Conservation (phyloP, 2,113 vertebrate genomes). For the Pseudorasbora parva region DNA sequence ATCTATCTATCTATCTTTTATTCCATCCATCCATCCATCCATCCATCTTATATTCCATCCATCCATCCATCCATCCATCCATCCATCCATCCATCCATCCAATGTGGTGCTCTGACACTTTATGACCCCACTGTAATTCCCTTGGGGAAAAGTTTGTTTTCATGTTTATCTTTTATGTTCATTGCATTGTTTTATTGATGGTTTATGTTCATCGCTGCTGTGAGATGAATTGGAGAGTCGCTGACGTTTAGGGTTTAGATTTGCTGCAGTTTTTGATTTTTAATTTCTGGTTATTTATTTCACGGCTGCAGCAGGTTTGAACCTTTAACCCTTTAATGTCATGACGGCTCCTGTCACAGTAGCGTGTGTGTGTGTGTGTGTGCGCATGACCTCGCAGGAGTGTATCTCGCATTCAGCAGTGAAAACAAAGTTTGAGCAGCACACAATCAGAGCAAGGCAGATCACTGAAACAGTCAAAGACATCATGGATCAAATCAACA, state of each 20-base stretch:
- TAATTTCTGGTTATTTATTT: conserved; percentile 50
- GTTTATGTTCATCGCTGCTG: conserved; percentile 74
- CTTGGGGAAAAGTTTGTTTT: not conserved
- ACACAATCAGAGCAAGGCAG: conserved; percentile 99
- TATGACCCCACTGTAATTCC: not conserved
- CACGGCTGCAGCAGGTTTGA: conserved; percentile 76
- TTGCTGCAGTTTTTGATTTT: conserved; percentile 72
- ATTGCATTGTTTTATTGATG: conserved; percentile 22
- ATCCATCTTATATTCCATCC: no score
- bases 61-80: no score
- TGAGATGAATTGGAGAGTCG: conserved; percentile 65
- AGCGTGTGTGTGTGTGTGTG: conserved; percentile 58
- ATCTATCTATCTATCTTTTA: no score
- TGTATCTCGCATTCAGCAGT: conserved; percentile 99
- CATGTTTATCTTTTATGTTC: not conserved
- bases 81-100: no score
- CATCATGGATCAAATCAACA: conserved; percentile 96
- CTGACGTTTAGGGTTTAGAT: conserved; percentile 67
- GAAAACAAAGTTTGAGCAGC: conserved; percentile 99
- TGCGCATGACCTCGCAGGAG: conserved; percentile 91
- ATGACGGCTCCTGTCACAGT: conserved; percentile 60
- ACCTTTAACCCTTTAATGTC: conserved; percentile 66
- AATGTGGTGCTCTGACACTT: not conserved
- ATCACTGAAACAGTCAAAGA: conserved; percentile 94
- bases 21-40: no score